Evolutionary conservation across 2,888 invertebrate species (phyloP), one percentile per base, ranked within the genome.

Genomic region (Diarsia rubi): DNA sequence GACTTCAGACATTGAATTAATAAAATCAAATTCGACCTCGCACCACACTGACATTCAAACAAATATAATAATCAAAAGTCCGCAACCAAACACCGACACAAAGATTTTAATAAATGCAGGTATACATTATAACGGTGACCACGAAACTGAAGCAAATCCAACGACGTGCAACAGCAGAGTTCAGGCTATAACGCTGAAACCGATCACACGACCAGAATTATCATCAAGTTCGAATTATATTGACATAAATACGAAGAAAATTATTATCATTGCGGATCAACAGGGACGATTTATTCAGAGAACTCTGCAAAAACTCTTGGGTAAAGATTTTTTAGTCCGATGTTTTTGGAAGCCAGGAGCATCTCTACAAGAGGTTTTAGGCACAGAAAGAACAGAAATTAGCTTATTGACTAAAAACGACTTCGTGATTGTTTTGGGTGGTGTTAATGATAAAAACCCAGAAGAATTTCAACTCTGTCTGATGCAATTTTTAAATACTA

Each of bases 211-310:
- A 59, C 19, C 27, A 59, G 19, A 59, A 27, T 27, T 27, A 16
- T 27, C 57, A 59, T 27, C 27, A 27, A 27, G 27, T 59, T 19
- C 27, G 9, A 27, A 59, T 19, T 19, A 59, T 27, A 59, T 8
- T 59, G 57, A 16, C 57, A 16, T 24, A 54, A 54, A 24, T 14
- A 24, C 24, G 54, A 54, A 54, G 24, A 54, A 24, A 54, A 2
- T 54, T 54, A 24, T 54, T 54, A 54, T 54, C 24, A 54, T 54
- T 54, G 54, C 54, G 54, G 54, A 49, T 49, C 49, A 49, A n/a
- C 49, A 49, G 49, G 49, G 49, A 49, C 49, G 49, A 11, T 49
- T 49, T 54, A 24, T 54, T 54, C 24, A 54, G 14, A 24, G 24
- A 24, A 24, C 54, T 54, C 54, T 54, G 24, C 54, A 54, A 54